Evolutionary conservation across 2,797 vertebrate species (phyloP).

Genomic region (Falco columbarius): DNA sequence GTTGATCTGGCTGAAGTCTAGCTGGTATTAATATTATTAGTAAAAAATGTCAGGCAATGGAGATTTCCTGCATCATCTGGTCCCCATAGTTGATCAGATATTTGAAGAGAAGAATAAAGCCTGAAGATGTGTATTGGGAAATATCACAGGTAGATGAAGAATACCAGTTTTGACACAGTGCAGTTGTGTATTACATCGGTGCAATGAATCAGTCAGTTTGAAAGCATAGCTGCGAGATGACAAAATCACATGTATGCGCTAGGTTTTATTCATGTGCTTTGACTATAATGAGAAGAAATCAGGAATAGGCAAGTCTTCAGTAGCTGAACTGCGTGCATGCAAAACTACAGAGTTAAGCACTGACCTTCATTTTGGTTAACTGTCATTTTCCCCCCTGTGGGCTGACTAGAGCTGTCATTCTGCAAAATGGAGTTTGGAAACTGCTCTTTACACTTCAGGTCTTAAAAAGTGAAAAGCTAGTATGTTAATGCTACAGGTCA

Average conservation of each 20-base stretch:
- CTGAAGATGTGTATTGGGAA: not conserved
- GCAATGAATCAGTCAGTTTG: not conserved
- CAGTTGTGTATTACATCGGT: not conserved
- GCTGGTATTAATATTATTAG: not conserved
- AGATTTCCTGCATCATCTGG: not conserved
- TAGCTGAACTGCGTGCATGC: not conserved
- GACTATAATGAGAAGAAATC: not conserved
- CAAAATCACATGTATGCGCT: not conserved
- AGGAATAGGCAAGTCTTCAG: not conserved
- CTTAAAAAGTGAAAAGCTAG: conserved; percentile 1
- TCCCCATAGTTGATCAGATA: not conserved
- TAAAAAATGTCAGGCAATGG: not conserved
- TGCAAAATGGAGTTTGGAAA: not conserved
- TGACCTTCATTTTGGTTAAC: not conserved
- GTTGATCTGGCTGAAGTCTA: not conserved
- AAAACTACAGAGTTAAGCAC: not conserved
- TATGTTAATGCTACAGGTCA: conserved; percentile 10
- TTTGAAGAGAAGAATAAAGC: not conserved
- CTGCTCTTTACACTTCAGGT: not conserved
- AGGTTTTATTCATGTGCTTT: not conserved
- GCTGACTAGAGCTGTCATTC: not conserved
- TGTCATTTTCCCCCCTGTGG: not conserved
- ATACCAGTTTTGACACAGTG: not conserved
- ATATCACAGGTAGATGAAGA: not conserved
- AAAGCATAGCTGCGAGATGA: not conserved